Evolutionary conservation across 2,888 invertebrate genomes (phyloP).

Genomic region (Hydrotaea diabolus): DNA sequence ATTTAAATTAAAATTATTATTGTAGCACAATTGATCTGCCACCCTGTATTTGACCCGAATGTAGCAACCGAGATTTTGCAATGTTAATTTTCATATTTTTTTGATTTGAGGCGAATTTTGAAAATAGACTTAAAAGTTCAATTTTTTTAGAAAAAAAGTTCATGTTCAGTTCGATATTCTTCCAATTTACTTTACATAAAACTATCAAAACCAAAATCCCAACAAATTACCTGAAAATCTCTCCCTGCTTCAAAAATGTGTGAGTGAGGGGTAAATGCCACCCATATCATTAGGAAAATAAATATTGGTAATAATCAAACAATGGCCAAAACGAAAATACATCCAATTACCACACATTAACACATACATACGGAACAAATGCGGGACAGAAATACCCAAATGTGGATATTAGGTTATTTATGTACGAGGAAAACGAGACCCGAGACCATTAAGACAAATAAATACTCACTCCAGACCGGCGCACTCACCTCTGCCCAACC

Average conservation of each 20-base stretch:
- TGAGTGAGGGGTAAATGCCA: background rate
- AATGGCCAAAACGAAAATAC: conserved; percentile 4
- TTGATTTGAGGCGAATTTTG: too few relatives aligned
- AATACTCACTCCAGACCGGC: background rate
- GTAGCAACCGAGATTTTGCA: too few relatives aligned
- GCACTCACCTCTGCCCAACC: background rate
- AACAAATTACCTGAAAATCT: background rate
- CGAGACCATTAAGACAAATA: conserved; percentile 18
- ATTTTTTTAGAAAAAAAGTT: too few relatives aligned
- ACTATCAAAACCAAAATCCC: background rate
- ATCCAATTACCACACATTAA: conserved; percentile 64
- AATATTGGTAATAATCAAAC: conserved; percentile 24
- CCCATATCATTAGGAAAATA: conserved; percentile 23
- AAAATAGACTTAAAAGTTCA: too few relatives aligned
- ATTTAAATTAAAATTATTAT: too few relatives aligned
- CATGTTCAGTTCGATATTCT: too few relatives aligned
- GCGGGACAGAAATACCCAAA: too few relatives aligned
- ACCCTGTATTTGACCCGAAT: too few relatives aligned
- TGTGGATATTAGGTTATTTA: too few relatives aligned
- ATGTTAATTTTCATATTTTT: too few relatives aligned
- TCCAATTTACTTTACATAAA: background rate
- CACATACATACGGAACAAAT: conserved; percentile 25
- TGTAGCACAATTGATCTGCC: too few relatives aligned
- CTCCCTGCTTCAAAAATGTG: background rate
- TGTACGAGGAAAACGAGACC: background rate